Evolutionary conservation across 2,797 vertebrate genomes (phyloP).

Genomic region (Amblyraja radiata): DNA sequence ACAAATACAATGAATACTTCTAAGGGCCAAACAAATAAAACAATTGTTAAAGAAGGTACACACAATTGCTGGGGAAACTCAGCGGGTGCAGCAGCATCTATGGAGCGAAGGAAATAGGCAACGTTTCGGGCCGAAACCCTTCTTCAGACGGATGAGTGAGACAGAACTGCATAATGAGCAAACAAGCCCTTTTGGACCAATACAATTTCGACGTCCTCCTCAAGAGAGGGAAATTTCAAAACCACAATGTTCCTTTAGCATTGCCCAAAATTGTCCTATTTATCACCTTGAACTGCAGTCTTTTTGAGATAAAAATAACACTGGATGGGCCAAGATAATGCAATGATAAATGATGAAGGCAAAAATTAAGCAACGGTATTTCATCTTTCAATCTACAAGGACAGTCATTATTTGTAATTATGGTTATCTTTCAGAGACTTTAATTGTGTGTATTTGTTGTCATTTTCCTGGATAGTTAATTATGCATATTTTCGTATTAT

Average conservation of each 20-base stretch:
- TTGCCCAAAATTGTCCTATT: not conserved
- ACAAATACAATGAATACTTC: no score
- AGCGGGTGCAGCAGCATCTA: no score
- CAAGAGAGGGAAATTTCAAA: not conserved
- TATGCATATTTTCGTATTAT: not conserved
- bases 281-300: not conserved
- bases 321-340: not conserved
- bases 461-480: not conserved
- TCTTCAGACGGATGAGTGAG: no score
- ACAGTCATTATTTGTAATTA: not conserved
- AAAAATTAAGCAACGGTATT: not conserved
- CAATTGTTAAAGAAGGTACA: no score
- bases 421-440: not conserved
- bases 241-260: not conserved
- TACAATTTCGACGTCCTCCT: not conserved
- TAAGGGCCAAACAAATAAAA: no score
- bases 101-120: no score
- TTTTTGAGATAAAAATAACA: no score
- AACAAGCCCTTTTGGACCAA: no score
- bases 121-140: no score
- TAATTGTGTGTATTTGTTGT: not conserved
- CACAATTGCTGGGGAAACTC: no score
- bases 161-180: no score
- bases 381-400: not conserved
- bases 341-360: not conserved